Conservation (phyloP, 2,888 invertebrate species). For the Chaitophorus viminalis region DNA sequence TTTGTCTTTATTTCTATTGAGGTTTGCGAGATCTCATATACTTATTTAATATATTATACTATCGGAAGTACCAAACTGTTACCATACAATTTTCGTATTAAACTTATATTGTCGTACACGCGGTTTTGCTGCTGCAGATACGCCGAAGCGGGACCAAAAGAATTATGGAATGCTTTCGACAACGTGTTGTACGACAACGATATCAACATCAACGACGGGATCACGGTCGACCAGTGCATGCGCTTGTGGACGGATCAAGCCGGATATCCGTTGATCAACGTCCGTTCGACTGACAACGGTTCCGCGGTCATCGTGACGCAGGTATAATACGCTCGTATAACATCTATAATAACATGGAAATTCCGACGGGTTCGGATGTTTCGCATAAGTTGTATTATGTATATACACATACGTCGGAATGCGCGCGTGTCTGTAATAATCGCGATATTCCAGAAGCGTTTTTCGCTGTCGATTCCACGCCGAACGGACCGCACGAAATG, state of each 20-base stretch:
- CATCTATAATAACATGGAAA: no score
- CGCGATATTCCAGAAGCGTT: slow-evolving; percentile 31
- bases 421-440: no score
- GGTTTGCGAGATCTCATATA: no score
- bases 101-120: no score
- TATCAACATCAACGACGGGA: not conserved
- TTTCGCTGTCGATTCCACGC: not conserved
- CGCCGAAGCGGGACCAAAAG: slow-evolving; percentile 56
- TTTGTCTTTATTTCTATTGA: no score
- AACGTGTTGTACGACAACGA: slow-evolving; percentile 67
- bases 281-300: slow-evolving; percentile 69
- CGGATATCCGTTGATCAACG: slow-evolving; percentile 76
- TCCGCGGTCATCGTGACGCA: slow-evolving; percentile 69
- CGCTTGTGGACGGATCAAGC: slow-evolving; percentile 79
- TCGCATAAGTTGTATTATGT: no score
- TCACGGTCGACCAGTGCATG: slow-evolving; percentile 73
- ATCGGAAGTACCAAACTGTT: no score
- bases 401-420: no score
- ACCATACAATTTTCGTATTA: no score
- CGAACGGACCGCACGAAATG: slow-evolving; percentile 67
- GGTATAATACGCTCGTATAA: slow-evolving; percentile 66
- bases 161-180: slow-evolving; percentile 60
- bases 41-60: no score
- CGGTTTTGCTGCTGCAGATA: not conserved
- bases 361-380: no score